Base-by-base conservation (phyloP, 2,797 vertebrate genomes). In the Acrossocheilus wenchowensis region DNA sequence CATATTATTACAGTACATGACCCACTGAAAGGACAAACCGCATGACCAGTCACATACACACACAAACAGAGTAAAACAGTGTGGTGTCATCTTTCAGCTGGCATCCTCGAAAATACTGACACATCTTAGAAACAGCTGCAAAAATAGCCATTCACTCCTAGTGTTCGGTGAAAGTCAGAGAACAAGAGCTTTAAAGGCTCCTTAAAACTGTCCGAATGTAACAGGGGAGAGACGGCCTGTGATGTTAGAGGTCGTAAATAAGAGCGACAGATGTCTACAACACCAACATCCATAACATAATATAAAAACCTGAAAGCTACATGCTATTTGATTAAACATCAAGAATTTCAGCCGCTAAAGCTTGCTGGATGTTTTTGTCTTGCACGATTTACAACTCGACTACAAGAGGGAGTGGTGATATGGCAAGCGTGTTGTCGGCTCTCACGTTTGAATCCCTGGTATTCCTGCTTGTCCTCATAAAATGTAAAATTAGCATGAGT, bases 61-160 rank as follows among this genome's bases (percentile, higher is more conserved):
- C 62, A 54, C 41, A 87, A 82, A 80, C 89, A 83, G 89, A 78
- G 36, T 81, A 78, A 89, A 89, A 92, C 93, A 90, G 62, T 92
- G 93, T 81, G 88, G 86, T 91, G 87, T 93, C 89, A 72, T 62
- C 64, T 95, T 93, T 89, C 92, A 92, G 64, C 85, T 68, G 93
- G 87, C 89, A 93, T 92, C 91, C 89, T 89, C 50, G 85, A 90
- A 95, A 92, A 95, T 85, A 69, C 68, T 45, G 39, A 89, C 91
- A 90, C 92, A 94, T 93, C 92, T 92, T 89, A 77, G 92, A 92
- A 94, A 91, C 92, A 92, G 90, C 89, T 93, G 92, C 92, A 91
- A 86, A 93, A 91, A 93, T 90, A 88, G 87, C 87, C 75, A 64
- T 90, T 91, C 79, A 19, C 78, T 62, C 88, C 88, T 81, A 74